phyloP scores from a whole-genome alignment of 2,797 vertebrate genomes.

The Intellagama lesueurii region DNA sequence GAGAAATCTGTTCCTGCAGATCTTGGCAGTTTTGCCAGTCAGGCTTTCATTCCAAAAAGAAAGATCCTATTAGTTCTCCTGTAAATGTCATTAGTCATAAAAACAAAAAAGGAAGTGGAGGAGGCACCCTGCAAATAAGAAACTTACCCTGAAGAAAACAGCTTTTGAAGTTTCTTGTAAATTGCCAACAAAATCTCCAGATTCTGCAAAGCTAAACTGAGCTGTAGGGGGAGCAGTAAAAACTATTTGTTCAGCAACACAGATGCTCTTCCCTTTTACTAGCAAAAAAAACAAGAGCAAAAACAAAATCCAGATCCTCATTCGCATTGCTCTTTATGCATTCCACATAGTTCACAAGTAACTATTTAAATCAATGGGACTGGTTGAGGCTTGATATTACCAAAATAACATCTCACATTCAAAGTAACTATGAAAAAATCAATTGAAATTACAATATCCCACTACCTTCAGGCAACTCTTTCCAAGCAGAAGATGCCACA shows the following conservation, averaged over 20 bases:
- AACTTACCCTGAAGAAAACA: background rate
- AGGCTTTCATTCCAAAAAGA: background rate
- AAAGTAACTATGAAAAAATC: no score
- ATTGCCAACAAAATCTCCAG: constrained; percentile 3
- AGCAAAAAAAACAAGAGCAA: background rate
- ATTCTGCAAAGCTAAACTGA: background rate
- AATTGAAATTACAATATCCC: no score
- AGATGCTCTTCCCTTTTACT: background rate
- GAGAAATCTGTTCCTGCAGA: background rate
- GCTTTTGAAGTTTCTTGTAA: constrained; percentile 1
- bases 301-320: background rate
- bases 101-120: background rate
- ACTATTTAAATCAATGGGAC: background rate
- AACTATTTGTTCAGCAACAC: background rate
- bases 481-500: background rate
- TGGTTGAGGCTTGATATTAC: background rate
- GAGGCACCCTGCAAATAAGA: background rate
- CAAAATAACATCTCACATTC: background rate
- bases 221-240: background rate
- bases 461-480: background rate
- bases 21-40: background rate
- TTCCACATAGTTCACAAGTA: background rate
- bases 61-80: background rate
- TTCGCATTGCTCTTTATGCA: background rate
- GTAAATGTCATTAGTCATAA: background rate